Base-by-base conservation (phyloP, 2,888 invertebrate species). In the Drosophila cognata region DNA sequence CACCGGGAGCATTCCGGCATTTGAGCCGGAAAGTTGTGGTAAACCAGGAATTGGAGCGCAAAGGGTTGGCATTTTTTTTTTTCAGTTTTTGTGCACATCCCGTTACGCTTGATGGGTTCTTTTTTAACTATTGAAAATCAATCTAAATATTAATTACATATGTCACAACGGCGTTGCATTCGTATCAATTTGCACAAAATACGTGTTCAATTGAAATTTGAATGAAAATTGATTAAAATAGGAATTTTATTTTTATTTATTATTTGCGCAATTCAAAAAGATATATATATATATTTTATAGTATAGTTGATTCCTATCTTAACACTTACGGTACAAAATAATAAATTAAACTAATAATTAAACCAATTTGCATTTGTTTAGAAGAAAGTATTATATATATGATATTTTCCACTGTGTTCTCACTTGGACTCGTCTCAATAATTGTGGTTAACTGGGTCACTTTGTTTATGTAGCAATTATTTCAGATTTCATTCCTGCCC, bases 111-210 rank as follows among this genome's bases (percentile, higher is more conserved):
- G 68, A 55, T 53, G 77, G 59, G 53, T 65, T 76, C 66, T 82
- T 79, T 82, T 75, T 57, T 43, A 69, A 73, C 82, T 78, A 88
- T 88, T 81, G 75, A 85, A 89, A 88, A 89, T 88, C 90, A 88
- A 87, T 87, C 86, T 77, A 88, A 87, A 85, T 81, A 89, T 88
- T 87, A 87, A 87, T 87, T 87, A 88, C 89, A 88, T 82, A 84
- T 80, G 75, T 73, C 68, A 76, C 68, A 71, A 56, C 59, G 36
- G 50, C 29, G 13, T 48, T 46, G n/a, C 52, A 48, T 48, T 31
- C 59, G 55, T 6, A 31, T 64, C 38, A 71, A 80, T 80, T 67
- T 60, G 53, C 50, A 63, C 43, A 58, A 67, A 70, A 55, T 50
- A 43, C 18, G 31, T 36, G 25, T 16, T 21, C n/a, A 21, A n/a